Percentiles rank a stretch among this genome's conserved stretches.
phyloP scores from a whole-genome alignment of 2,113 vertebrate species.

The Pseudorasbora parva region DNA sequence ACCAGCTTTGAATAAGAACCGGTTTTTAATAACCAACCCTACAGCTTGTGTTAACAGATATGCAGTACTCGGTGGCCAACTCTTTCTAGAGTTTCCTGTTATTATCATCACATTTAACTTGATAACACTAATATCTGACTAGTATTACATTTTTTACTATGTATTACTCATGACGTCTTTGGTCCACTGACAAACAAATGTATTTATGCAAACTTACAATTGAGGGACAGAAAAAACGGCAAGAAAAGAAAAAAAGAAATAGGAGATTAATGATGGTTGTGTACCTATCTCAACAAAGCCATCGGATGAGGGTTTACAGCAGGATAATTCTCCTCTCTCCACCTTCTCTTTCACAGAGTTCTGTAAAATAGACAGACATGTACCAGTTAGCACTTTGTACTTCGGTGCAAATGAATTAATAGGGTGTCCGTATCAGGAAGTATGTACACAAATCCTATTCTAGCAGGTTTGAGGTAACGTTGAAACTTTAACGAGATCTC shows the following conservation, averaged over 20 bases:
- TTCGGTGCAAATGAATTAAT: neutral
- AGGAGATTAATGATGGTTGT: neutral
- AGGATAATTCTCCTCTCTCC: conserved; percentile 51
- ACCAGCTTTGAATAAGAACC: neutral
- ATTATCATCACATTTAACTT: neutral
- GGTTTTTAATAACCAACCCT: neutral
- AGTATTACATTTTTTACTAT: neutral
- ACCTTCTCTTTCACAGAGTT: conserved; percentile 37
- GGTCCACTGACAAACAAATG: neutral
- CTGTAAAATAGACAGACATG: conserved; percentile 57
- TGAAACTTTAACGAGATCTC: neutral
- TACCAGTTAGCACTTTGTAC: neutral
- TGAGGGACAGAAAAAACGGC: neutral
- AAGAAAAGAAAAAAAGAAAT: neutral
- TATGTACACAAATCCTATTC: neutral
- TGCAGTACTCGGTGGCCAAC: neutral
- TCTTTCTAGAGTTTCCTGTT: neutral
- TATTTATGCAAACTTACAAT: conserved; percentile 15
- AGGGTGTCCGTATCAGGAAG: neutral
- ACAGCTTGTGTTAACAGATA: neutral
- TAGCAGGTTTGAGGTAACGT: neutral
- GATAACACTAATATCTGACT: neutral
- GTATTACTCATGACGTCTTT: neutral
- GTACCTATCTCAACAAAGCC: conserved; percentile 76
- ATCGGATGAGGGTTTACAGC: conserved; percentile 63